Evolutionary conservation across 2,113 vertebrate species (phyloP), one percentile per base, ranked within the genome.

Genomic region (Pionites leucogaster): DNA sequence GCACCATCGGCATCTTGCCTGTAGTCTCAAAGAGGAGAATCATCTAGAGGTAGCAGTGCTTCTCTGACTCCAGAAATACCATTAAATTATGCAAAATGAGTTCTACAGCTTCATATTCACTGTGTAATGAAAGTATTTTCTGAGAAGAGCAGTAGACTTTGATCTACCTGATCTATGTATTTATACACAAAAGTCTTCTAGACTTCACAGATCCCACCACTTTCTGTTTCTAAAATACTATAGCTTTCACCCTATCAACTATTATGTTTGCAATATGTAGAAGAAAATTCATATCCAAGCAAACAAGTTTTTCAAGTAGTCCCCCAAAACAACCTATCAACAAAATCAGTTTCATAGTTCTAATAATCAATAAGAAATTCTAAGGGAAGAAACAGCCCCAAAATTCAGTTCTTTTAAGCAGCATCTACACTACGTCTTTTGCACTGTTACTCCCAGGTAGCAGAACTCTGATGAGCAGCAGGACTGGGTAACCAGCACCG

Each of bases 81-180:
- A 39, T 7, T 85, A 78, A 78, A 77, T 62, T 69, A 85, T 11
- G 19, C 24, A 42, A 85, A 27, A 6, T 69, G 79, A 63, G 75
- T 65, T 47, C 52, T 41, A 47, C 24, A 64, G 11, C 64, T 28
- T 39, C 20, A 31, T 27, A 67, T 70, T 16, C n/a, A 49, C 29
- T 18, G 2, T 0, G 6, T 5, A 53, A 76, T 0, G 1, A 62
- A 75, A 60, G 7, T n/a, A n/a, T n/a, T n/a, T 59, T 22, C 52
- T 53, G 35, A 42, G 13, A 77, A 19, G 5, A 49, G 23, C 41
- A 17, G 20, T 0, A 35, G 35, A 42, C 20, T 65, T 71, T 31
- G 11, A 74, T 35, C 28, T 50, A 28, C 12, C 27, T 10, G 9
- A 55, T 17, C 28, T 75, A 39, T 1, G 9, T 5, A 81, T 63